Conservation (phyloP, 2,888 invertebrate species). For the Meandrusa payeni region DNA sequence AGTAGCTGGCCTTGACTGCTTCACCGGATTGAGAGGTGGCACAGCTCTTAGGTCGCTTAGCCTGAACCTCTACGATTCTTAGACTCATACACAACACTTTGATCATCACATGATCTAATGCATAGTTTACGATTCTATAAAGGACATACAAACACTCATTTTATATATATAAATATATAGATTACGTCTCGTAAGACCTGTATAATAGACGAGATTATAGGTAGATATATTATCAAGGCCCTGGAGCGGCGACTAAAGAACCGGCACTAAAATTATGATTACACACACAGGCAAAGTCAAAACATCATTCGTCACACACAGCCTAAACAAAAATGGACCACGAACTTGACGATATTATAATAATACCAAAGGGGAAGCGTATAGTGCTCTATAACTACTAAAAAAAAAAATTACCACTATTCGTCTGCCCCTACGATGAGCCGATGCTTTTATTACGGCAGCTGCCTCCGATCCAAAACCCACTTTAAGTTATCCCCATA, state of each 20-base stretch:
- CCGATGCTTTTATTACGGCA: constrained; percentile 58
- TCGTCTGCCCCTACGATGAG: constrained; percentile 62
- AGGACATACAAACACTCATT: no score
- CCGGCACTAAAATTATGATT: constrained; percentile 28
- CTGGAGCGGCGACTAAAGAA: constrained; percentile 28
- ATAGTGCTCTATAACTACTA: constrained; percentile 31
- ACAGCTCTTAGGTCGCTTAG: no score
- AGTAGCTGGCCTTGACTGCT: no score
- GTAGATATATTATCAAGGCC: constrained; percentile 19
- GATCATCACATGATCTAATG: no score
- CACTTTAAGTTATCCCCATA: constrained; percentile 23
- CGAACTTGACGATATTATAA: constrained; percentile 76
- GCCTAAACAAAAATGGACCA: constrained; percentile 57
- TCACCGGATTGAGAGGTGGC: no score
- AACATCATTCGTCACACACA: constrained; percentile 65
- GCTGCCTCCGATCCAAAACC: constrained; percentile 7
- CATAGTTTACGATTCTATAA: no score
- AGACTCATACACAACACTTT: no score
- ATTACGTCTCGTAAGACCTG: constrained; percentile 13
- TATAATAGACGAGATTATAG: constrained; percentile 14
- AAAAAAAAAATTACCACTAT: constrained; percentile 56
- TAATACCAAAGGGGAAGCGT: constrained; percentile 59
- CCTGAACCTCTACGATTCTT: no score
- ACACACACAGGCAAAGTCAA: constrained; percentile 41
- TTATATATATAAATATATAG: no score